phyloP scores from a whole-genome alignment of 1,140 invertebrate genomes.

The Paracyclopina nana region DNA sequence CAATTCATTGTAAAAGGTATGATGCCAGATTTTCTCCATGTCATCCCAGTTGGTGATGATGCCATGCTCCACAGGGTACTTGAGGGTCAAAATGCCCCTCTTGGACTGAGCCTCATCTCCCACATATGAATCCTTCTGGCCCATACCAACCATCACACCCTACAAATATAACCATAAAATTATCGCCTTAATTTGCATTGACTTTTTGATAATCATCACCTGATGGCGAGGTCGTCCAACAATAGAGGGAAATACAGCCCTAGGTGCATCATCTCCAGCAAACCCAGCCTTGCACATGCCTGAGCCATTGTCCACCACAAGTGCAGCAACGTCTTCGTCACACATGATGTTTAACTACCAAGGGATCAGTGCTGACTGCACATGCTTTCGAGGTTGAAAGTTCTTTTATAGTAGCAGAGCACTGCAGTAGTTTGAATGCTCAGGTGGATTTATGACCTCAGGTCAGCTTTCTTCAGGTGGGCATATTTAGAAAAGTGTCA shows the following conservation, averaged over 20 bases:
- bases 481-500: too few species aligned
- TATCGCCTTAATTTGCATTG: too few species aligned
- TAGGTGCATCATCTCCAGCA: conserved; percentile 81
- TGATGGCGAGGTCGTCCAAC: conserved; percentile 71
- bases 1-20: conserved; percentile 85
- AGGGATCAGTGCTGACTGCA: too few species aligned
- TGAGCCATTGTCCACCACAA: conserved; percentile 75
- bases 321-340: conserved; percentile 66
- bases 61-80: conserved; percentile 84
- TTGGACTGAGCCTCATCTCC: conserved; percentile 84
- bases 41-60: conserved; percentile 93
- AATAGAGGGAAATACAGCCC: conserved; percentile 84
- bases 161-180: conserved; percentile 36
- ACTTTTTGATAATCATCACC: conserved; percentile 32
- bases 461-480: too few species aligned
- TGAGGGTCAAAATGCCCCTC: conserved; percentile 69
- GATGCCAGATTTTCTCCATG: conserved; percentile 95
- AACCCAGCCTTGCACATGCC: conserved; percentile 95
- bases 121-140: conserved; percentile 76
- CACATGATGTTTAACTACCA: too few species aligned
- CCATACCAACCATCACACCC: conserved; percentile 64
- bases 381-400: too few species aligned
- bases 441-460: too few species aligned
- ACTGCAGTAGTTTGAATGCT: too few species aligned
- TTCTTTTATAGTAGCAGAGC: too few species aligned